These are phyloP conservation scores for Cerastis leucographa DNA, from an alignment of 2,888 invertebrate genomes.

Conservation along the genomic window DNA sequence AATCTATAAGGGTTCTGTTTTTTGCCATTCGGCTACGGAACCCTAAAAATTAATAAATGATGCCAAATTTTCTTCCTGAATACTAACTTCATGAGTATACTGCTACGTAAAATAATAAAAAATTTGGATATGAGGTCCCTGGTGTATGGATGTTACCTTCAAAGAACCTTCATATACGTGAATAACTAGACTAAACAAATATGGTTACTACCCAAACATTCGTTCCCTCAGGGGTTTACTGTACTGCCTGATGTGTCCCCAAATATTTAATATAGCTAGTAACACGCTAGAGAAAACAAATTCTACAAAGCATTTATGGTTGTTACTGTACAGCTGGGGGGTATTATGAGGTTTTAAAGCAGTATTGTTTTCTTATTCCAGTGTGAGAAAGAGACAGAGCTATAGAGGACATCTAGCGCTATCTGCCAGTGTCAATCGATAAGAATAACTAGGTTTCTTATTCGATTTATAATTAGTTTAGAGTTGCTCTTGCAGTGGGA, in stretches of 20 bases:
- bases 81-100: background rate
- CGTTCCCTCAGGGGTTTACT: background rate
- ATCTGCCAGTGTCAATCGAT: no score
- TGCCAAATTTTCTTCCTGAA: background rate
- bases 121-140: conserved; percentile 13
- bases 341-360: no score
- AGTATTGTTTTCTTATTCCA: no score
- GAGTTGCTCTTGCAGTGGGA: no score
- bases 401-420: no score
- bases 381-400: no score
- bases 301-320: background rate
- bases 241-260: conserved; percentile 6
- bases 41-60: no score
- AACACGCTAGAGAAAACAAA: background rate
- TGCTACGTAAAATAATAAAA: conserved; percentile 7
- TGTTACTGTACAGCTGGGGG: background rate
- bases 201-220: conserved; percentile 12
- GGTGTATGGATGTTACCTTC: conserved; percentile 8
- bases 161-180: background rate
- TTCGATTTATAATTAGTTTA: no score
- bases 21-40: no score
- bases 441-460: no score
- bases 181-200: conserved; percentile 34
- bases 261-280: conserved; percentile 16
- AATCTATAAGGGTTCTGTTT: no score